Evolutionary conservation across 2,888 invertebrate species (phyloP).

Genomic region (Tenthredo distinguenda): DNA sequence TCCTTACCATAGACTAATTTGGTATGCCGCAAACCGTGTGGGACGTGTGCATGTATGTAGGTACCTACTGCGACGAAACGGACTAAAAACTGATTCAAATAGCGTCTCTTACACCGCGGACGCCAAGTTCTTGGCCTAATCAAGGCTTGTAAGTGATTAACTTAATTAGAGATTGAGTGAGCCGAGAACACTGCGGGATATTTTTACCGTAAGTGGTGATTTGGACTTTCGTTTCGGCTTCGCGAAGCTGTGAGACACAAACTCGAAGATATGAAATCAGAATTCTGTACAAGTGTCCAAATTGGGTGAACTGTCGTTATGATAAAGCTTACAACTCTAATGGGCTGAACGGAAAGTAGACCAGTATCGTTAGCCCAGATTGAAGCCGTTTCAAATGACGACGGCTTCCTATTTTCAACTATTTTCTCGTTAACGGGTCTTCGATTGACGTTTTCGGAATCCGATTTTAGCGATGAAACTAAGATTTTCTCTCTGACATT

Average conservation of each 20-base stretch:
- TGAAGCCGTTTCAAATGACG: conserved; percentile 21
- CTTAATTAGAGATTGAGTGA: not conserved
- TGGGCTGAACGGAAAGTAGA: not conserved
- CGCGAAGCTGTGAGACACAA: not conserved
- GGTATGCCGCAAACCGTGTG: conserved; percentile 29
- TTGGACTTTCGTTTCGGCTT: not conserved
- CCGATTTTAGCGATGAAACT: conserved; percentile 15
- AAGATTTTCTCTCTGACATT: not conserved
- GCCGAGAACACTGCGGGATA: not conserved
- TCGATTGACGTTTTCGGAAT: not conserved
- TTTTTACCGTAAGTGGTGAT: conserved; percentile 1
- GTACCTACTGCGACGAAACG: not conserved
- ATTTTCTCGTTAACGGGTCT: conserved; percentile 27
- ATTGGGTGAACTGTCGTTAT: not conserved
- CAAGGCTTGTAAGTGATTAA: conserved; percentile 27
- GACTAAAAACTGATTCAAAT: conserved; percentile 30
- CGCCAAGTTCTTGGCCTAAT: conserved; percentile 12
- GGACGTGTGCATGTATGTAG: conserved; percentile 3
- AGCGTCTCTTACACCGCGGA: not conserved
- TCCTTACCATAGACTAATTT: conserved; percentile 39
- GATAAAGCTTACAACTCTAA: not conserved
- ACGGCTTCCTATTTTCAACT: not conserved
- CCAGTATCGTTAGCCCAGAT: not conserved
- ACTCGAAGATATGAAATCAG: not conserved
- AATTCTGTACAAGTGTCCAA: not conserved